Conservation (phyloP, 2,113 vertebrate genomes). For the Pungitius pungitius region DNA sequence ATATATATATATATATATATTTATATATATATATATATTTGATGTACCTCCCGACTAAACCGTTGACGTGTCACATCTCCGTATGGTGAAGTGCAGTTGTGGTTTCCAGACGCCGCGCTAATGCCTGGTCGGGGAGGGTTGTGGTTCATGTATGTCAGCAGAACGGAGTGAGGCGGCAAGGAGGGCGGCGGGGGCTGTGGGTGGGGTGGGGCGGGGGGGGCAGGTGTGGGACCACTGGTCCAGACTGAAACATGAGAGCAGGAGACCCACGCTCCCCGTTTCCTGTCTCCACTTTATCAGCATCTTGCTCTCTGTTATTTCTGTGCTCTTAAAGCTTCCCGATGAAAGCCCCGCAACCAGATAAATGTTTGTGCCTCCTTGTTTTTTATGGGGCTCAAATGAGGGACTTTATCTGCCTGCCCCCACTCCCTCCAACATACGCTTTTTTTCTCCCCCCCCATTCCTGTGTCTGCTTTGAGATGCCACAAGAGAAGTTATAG, state of each 20-base stretch:
- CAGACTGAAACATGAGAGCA: constrained; percentile 73
- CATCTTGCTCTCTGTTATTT: constrained; percentile 75
- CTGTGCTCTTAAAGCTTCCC: constrained; percentile 68
- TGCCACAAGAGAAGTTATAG: constrained; percentile 75
- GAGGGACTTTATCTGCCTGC: constrained; percentile 64
- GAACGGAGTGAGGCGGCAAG: constrained; percentile 37
- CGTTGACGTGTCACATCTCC: constrained; percentile 49
- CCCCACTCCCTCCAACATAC: constrained; percentile 10
- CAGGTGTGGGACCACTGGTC: constrained; percentile 49
- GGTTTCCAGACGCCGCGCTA: constrained; percentile 64
- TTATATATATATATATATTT: neutral
- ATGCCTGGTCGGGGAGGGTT: constrained; percentile 63
- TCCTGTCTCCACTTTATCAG: constrained; percentile 82
- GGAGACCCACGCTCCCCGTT: constrained; percentile 72
- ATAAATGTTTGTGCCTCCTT: constrained; percentile 81
- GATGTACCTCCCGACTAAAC: constrained; percentile 39
- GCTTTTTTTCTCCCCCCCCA: constrained; percentile 20
- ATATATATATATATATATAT: neutral
- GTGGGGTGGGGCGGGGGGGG: neutral
- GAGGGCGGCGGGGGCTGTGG: neutral
- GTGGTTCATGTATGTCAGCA: constrained; percentile 76
- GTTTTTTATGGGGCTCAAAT: constrained; percentile 80
- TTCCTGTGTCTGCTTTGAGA: constrained; percentile 73
- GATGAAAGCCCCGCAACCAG: constrained; percentile 75
- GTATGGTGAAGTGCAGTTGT: constrained; percentile 38